phyloP scores from a whole-genome alignment of 2,888 invertebrate species.

The Cephalotes varians region DNA sequence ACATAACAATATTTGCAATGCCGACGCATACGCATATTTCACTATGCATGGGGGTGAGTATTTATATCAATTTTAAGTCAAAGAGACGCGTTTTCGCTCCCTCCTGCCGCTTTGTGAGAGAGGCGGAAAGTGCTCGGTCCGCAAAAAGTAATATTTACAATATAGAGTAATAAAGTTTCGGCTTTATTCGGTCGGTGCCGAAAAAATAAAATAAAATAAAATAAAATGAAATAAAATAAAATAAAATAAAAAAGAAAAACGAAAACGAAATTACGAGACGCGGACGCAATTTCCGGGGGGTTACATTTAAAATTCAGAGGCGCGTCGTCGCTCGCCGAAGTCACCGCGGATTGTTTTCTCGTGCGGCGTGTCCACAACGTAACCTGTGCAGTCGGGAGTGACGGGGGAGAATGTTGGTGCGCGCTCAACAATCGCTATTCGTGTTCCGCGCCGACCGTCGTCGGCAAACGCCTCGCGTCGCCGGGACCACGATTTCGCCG shows the following conservation, averaged over 20 bases:
- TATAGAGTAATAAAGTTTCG: conserved; percentile 10
- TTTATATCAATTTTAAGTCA: conserved; percentile 27
- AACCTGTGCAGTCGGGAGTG: background rate
- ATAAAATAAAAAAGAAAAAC: background rate
- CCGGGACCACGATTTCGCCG: conserved; percentile 44
- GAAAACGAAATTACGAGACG: background rate
- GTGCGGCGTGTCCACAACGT: background rate
- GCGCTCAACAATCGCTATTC: conserved; percentile 67
- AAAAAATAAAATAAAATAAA: background rate
- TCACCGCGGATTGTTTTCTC: conserved; percentile 23
- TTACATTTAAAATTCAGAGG: conserved; percentile 42
- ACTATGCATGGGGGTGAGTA: background rate
- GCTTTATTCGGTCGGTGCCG: background rate
- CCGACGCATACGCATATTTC: background rate
- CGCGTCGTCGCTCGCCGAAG: background rate
- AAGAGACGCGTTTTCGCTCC: background rate
- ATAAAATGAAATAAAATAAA: background rate
- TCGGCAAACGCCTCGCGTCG: conserved; percentile 68
- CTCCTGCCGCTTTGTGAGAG: background rate
- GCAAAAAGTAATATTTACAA: background rate
- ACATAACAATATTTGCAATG: conserved; percentile 1
- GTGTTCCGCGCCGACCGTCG: conserved; percentile 62
- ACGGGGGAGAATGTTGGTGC: conserved; percentile 49
- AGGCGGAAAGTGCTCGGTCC: background rate
- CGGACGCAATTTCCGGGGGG: background rate